These are phyloP conservation scores for Pempheris klunzingeri DNA, from an alignment of 2,797 vertebrate genomes.

Conservation along the genomic window DNA sequence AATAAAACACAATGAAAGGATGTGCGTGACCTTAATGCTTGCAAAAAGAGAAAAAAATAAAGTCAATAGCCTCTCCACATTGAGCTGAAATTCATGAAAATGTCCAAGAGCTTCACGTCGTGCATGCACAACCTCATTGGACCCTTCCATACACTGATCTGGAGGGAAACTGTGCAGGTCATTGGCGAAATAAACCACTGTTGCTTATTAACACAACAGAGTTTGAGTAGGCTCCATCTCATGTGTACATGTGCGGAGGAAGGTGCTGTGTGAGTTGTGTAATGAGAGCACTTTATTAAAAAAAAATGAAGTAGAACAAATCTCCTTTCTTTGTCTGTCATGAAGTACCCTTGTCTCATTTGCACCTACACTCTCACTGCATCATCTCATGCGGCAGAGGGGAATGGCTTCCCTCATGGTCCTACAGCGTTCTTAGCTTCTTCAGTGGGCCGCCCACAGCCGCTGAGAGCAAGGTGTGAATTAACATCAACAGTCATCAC, in stretches of 20 bases:
- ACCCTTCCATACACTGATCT: background rate
- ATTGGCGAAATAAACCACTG: background rate
- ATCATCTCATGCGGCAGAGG: background rate
- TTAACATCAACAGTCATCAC: slow-evolving; percentile 38
- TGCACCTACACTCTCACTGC: slow-evolving; percentile 31
- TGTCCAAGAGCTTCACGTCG: background rate
- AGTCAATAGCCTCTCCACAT: background rate
- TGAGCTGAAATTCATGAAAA: background rate
- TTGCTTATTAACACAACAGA: slow-evolving; percentile 19
- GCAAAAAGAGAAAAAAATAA: background rate
- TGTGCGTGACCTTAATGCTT: background rate
- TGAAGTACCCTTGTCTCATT: slow-evolving; percentile 15
- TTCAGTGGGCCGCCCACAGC: slow-evolving; percentile 44
- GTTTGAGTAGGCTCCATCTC: slow-evolving; percentile 38
- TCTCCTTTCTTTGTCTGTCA: slow-evolving; percentile 13
- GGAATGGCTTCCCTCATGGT: slow-evolving; percentile 1
- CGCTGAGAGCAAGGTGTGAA: slow-evolving; percentile 53
- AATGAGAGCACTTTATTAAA: slow-evolving; percentile 14
- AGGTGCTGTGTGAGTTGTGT: slow-evolving; percentile 30
- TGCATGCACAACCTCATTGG: background rate
- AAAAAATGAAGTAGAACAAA: background rate
- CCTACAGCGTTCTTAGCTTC: background rate
- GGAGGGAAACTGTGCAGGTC: background rate
- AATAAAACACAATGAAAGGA: background rate
- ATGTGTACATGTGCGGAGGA: slow-evolving; percentile 39